phyloP scores from a whole-genome alignment of 1,140 invertebrate species.

The Pogonognathellus flavescens region DNA sequence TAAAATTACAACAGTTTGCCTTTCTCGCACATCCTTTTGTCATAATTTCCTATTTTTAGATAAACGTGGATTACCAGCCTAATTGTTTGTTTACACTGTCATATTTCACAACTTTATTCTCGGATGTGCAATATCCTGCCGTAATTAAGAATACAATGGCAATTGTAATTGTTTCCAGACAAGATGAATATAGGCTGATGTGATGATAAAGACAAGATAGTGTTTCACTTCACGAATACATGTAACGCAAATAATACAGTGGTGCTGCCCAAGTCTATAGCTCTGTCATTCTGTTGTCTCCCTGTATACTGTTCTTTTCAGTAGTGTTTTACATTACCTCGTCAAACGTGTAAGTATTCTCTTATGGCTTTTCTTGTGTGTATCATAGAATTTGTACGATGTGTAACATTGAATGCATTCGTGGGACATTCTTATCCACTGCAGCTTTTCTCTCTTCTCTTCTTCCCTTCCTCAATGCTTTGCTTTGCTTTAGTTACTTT shows the following conservation, averaged over 20 bases:
- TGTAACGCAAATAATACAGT: conserved; percentile 14
- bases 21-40: conserved; percentile 8
- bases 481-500: conserved; percentile 30
- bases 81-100: conserved; percentile 50
- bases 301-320: background rate
- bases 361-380: conserved; percentile 3
- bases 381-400: background rate
- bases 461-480: too few species aligned
- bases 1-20: conserved; percentile 37
- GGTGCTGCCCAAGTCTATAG: background rate
- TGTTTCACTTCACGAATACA: background rate
- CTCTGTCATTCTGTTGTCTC: background rate
- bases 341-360: background rate
- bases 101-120: conserved; percentile 40
- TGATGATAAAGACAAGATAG: conserved; percentile 24
- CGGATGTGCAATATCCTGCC: conserved; percentile 35
- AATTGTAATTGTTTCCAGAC: conserved; percentile 14
- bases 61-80: conserved; percentile 18
- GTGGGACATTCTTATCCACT: background rate
- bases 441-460: background rate
- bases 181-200: conserved; percentile 32
- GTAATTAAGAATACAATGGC: conserved; percentile 45
- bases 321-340: too few species aligned
- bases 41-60: conserved; percentile 37
- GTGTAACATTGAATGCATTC: background rate